phyloP scores from a whole-genome alignment of 2,888 invertebrate species.

The Megamerina dolium region DNA sequence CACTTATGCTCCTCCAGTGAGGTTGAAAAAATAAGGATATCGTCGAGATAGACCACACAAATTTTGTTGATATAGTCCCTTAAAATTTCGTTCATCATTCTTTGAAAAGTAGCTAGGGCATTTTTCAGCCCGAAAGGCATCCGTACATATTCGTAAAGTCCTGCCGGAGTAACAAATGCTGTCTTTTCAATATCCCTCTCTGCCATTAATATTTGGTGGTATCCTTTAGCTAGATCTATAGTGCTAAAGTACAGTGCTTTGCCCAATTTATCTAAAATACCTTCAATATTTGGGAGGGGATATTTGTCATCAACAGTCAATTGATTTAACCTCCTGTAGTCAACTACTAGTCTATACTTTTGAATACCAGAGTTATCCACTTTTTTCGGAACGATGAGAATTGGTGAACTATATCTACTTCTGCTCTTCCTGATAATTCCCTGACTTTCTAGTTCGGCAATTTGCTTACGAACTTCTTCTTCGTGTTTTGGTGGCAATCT shows the following conservation, averaged over 20 bases:
- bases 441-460: neutral
- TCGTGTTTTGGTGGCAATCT: slow-evolving; percentile 9
- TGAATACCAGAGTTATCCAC: neutral
- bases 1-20: neutral
- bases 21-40: neutral
- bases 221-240: slow-evolving; percentile 4
- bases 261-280: neutral
- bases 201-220: slow-evolving; percentile 4
- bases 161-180: slow-evolving; percentile 6
- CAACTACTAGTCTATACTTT: slow-evolving; percentile 2
- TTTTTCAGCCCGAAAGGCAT: slow-evolving; percentile 11
- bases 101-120: slow-evolving; percentile 4
- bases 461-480: slow-evolving; percentile 5
- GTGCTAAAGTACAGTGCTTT: slow-evolving; percentile 7
- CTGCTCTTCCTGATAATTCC: slow-evolving; percentile 2
- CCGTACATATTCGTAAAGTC: slow-evolving; percentile 8
- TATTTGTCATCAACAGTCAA: slow-evolving; percentile 7
- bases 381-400: slow-evolving; percentile 5
- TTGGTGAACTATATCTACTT: slow-evolving; percentile 4
- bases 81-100: no score
- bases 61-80: slow-evolving; percentile 4
- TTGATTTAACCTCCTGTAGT: slow-evolving; percentile 5
- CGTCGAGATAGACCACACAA: slow-evolving; percentile 2
- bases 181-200: slow-evolving; percentile 5
- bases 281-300: slow-evolving; percentile 4